phyloP scores from a whole-genome alignment of 1,140 invertebrate species.

The Chelonus insularis region DNA sequence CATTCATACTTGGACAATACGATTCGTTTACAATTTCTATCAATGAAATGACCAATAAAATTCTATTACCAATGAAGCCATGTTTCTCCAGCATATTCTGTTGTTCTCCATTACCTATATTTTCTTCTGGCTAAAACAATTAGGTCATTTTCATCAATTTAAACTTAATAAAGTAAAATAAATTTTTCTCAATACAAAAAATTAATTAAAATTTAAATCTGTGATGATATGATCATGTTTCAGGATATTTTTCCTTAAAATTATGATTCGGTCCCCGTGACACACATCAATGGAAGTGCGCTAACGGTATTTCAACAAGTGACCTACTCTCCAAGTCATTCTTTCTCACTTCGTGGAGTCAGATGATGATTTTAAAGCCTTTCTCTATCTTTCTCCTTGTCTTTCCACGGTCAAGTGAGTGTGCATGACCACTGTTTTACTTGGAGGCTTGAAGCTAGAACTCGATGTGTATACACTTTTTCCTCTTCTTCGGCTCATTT shows the following conservation, averaged over 20 bases:
- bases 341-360: constrained; percentile 3
- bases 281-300: constrained; percentile 48
- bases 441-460: neutral
- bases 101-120: no score
- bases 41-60: no score
- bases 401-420: constrained; percentile 18
- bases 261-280: constrained; percentile 40
- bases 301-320: constrained; percentile 44
- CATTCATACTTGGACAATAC: no score
- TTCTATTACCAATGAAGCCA: no score
- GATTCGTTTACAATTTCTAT: no score
- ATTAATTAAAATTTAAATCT: neutral
- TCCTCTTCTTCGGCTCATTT: constrained; percentile 22
- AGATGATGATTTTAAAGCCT: neutral
- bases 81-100: no score
- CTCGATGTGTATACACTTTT: constrained; percentile 3
- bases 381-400: constrained; percentile 15
- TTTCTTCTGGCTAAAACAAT: no score
- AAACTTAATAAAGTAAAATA: no score
- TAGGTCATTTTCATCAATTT: no score
- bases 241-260: constrained; percentile 19
- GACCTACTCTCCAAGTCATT: constrained; percentile 41
- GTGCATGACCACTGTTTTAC: constrained; percentile 22
- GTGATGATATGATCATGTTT: neutral
- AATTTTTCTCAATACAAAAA: no score